Conservation (phyloP, 2,797 vertebrate species). For the Nyctibius grandis region DNA sequence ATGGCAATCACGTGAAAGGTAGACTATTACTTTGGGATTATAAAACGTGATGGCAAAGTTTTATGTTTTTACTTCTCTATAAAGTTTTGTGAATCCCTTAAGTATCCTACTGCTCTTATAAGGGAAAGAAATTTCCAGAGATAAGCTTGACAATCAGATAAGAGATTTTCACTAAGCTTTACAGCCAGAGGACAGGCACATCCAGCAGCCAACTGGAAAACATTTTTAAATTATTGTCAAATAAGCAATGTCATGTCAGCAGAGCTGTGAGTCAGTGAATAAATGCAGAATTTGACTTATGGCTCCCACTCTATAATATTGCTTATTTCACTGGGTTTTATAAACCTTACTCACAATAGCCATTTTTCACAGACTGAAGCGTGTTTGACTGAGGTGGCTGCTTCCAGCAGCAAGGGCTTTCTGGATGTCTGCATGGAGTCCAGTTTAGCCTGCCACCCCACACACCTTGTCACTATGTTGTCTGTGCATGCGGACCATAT, state of each 20-base stretch:
- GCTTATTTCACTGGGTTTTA: conserved; percentile 1
- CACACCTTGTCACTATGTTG: neutral
- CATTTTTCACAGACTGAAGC: neutral
- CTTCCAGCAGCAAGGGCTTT: neutral
- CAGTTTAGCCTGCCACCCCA: neutral
- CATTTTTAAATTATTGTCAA: neutral
- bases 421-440: neutral
- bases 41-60: neutral
- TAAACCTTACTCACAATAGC: neutral
- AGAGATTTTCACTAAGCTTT: neutral
- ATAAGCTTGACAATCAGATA: neutral
- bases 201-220: neutral
- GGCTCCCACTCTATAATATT: neutral
- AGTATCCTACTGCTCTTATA: neutral
- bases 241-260: neutral
- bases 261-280: neutral
- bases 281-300: neutral
- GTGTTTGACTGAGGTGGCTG: neutral
- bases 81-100: neutral
- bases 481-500: neutral
- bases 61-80: neutral
- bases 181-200: neutral
- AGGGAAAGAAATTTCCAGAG: neutral
- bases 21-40: neutral
- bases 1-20: neutral